Evolutionary conservation across 2,797 vertebrate genomes (phyloP), one percentile per base, ranked within the genome.

Genomic region (Alfaro cultratus): DNA sequence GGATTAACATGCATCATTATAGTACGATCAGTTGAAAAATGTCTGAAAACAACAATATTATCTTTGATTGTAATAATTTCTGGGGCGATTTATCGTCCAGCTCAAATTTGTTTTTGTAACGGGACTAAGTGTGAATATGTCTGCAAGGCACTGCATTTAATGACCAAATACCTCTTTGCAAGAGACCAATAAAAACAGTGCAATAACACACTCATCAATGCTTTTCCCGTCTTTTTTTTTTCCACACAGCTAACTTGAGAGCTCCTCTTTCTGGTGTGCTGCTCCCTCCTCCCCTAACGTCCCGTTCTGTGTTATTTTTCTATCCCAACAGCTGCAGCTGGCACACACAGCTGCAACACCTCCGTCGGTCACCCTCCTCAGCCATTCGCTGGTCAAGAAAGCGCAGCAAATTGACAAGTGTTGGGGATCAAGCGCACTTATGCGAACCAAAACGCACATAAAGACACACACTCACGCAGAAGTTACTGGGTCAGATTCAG

Each of bases 321-420:
- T 83, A 62, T 81, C 77, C 76, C 74, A 71, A 86, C 92, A 94
- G 90, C 91, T 93, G 94, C 78, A 85, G 87, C 79, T 36, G 6
- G 73, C 16, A 72, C 87, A 73, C 86, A 87, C 92, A 93, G 91
- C 92, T 93, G 88, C 87, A 93, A 70, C 77, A 78, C 81, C 76
- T 74, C 76, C 47, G 43, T 81, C 76, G 21, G 73, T 78, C 78
- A 72, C 79, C 23, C 76, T 82, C 51, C 55, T 77, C 78, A 83
- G 84, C 81, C 39, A 87, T 90, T 55, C 26, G 77, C 83, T 45
- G 46, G 79, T 74, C 75, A 75, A 67, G 80, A 80, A 87, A 85
- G 31, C 75, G 23, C 83, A 18, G 79, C 89, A 87, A 86, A 88
- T 86, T 51, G 11, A 71, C 16, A 74, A 85, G 83, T 62, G 75